Base-by-base conservation (phyloP, 53 echinoderm and acorn worm species). In the Antedon mediterranea region DNA sequence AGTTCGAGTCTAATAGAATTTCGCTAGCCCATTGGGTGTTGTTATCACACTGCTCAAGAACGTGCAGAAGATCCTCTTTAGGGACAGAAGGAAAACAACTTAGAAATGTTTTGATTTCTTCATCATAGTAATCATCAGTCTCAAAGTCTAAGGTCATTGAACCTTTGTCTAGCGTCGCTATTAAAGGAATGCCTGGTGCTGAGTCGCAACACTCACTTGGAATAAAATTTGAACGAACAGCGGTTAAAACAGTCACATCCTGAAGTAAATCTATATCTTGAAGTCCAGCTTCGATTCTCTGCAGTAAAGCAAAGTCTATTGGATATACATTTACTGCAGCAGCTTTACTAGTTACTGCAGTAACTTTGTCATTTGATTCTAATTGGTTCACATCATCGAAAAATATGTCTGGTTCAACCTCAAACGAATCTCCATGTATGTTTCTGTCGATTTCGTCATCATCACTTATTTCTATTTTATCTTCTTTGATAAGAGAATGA, bases 21-120 rank as follows among this genome's bases (percentile, higher is more conserved):
- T 93, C 89, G 29, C 85, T 87, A 71, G 85, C 87, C 93, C 89
- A 87, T 71, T 89, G 71, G 29, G 85, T 83, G 81, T 93, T 85
- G 15, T 89, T 87, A 0, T 0, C 9, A 32, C 93, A 93, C 29
- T 74, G 78, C 5, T 76, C 72, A 7, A 93, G 34, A 15, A 89
- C 76, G 72, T 84, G 80, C 73, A 81, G 41, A n/a, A 93, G 74
- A 57, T 79, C 86, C 0, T 73, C 76, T 27, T 33, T 9, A 0
- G 89, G 57, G 0, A 80, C 71, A 31, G 75, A 15, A 8, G 84
- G 81, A 42, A 88, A 88, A 13, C 75, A 73, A 3, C 41, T 23
- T 0, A 33, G 71, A 15, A 85, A 81, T 3, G 34, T 70, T 27
- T 43, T 26, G 27, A 85, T 31, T 34, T 77, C 80, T 31, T 72